phyloP scores from a whole-genome alignment of 2,113 vertebrate genomes.

The Cathartes aura region DNA sequence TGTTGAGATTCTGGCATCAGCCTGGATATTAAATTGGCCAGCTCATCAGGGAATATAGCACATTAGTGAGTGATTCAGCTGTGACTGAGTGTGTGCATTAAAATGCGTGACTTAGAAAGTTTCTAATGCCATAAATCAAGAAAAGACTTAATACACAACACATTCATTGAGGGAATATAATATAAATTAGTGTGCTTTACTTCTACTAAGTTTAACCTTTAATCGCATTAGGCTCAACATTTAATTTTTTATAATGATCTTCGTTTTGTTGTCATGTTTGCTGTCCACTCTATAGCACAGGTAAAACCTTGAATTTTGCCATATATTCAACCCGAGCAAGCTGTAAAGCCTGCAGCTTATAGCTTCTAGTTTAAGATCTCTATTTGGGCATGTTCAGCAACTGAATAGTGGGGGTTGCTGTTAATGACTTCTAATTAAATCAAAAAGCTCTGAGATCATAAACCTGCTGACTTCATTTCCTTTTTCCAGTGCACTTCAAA shows the following conservation, averaged over 20 bases:
- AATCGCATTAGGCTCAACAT: background rate
- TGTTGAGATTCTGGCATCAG: constrained; percentile 49
- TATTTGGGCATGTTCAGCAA: constrained; percentile 4
- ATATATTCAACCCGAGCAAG: background rate
- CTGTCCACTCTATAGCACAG: background rate
- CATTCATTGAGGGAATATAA: background rate
- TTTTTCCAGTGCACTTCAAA: constrained; percentile 45
- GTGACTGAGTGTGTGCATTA: constrained; percentile 19
- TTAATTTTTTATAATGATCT: constrained; percentile 26
- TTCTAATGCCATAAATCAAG: constrained; percentile 68
- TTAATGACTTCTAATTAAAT: constrained; percentile 70
- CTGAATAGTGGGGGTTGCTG: constrained; percentile 20
- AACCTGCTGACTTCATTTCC: constrained; percentile 60
- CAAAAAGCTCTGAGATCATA: constrained; percentile 56
- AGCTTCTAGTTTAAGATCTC: background rate
- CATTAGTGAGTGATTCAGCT: constrained; percentile 64
- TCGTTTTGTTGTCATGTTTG: background rate
- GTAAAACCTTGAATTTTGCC: background rate
- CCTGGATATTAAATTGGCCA: constrained; percentile 57
- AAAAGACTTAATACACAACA: constrained; percentile 11
- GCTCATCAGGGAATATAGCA: constrained; percentile 56
- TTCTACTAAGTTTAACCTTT: background rate
- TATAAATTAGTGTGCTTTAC: background rate
- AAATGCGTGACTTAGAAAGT: constrained; percentile 24
- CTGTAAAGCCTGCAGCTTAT: background rate